Evolutionary conservation across 2,797 vertebrate species (phyloP).

Genomic region (Gymnothorax javanicus): DNA sequence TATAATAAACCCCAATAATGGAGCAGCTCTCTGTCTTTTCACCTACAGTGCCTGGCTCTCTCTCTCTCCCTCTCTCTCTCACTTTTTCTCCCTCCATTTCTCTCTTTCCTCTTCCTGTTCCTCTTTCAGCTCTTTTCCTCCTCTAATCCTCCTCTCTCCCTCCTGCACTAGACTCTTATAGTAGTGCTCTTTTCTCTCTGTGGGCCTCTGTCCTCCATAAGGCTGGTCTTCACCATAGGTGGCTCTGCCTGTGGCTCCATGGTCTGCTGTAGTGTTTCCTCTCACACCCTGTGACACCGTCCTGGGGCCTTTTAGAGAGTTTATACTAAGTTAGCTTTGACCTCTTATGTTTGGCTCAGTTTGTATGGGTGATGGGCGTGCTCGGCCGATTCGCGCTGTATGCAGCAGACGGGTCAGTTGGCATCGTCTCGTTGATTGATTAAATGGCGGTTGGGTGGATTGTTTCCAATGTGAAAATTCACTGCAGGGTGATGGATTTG

Average conservation of each 20-base stretch:
- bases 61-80: too few species aligned
- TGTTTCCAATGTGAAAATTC: conserved; percentile 40
- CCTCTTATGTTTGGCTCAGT: neutral
- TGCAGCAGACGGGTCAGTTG: conserved; percentile 55
- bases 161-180: neutral
- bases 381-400: conserved; percentile 35
- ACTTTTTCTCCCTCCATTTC: neutral
- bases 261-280: neutral
- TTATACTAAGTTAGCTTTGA: conserved; percentile 20
- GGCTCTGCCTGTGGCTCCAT: neutral
- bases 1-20: too few species aligned
- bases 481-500: conserved; percentile 20
- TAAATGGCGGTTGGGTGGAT: conserved; percentile 53
- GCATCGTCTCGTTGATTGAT: conserved; percentile 37
- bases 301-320: neutral
- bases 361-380: conserved; percentile 36
- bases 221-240: conserved; percentile 1
- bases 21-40: too few species aligned
- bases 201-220: neutral
- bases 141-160: neutral
- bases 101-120: neutral
- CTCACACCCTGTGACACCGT: neutral
- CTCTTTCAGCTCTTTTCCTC: neutral
- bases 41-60: too few species aligned
- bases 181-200: neutral